Conservation (phyloP, 2,797 vertebrate species). For the Microctenopoma lineatum region DNA sequence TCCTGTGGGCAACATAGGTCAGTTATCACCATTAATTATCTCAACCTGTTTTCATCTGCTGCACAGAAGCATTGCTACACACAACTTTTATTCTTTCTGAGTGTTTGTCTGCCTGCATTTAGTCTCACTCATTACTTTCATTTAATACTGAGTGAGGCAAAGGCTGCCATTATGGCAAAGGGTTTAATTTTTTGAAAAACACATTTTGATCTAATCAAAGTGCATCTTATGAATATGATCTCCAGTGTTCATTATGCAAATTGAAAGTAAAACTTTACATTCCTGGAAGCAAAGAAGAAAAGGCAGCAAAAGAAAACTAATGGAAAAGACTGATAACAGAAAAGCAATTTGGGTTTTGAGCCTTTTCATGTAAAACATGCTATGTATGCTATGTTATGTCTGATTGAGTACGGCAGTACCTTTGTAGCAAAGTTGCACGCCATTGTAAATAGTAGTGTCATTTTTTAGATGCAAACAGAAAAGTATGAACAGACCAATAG, state of each 20-base stretch:
- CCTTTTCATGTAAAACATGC: constrained; percentile 41
- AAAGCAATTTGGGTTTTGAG: constrained; percentile 27
- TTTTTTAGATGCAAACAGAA: constrained; percentile 21
- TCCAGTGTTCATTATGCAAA: constrained; percentile 26
- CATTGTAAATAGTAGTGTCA: constrained; percentile 1
- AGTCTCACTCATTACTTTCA: not conserved
- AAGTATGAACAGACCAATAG: constrained; percentile 25
- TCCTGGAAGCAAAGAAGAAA: constrained; percentile 37
- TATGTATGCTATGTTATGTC: not conserved
- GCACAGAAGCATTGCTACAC: constrained; percentile 21
- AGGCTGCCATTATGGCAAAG: not conserved
- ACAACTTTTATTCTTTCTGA: constrained; percentile 11
- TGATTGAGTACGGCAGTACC: not conserved
- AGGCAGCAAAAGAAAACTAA: constrained; percentile 12
- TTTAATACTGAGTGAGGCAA: constrained; percentile 21
- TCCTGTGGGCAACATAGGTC: constrained; percentile 52
- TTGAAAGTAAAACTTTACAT: constrained; percentile 32
- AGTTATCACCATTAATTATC: constrained; percentile 67
- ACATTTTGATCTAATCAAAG: constrained; percentile 46
- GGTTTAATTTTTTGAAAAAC: not conserved
- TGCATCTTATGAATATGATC: constrained; percentile 37
- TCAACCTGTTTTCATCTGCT: constrained; percentile 35
- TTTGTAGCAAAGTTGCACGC: constrained; percentile 23
- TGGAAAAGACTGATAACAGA: constrained; percentile 4
- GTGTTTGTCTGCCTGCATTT: not conserved